Conservation (phyloP, 2,113 vertebrate genomes). For the Alectura lathami region DNA sequence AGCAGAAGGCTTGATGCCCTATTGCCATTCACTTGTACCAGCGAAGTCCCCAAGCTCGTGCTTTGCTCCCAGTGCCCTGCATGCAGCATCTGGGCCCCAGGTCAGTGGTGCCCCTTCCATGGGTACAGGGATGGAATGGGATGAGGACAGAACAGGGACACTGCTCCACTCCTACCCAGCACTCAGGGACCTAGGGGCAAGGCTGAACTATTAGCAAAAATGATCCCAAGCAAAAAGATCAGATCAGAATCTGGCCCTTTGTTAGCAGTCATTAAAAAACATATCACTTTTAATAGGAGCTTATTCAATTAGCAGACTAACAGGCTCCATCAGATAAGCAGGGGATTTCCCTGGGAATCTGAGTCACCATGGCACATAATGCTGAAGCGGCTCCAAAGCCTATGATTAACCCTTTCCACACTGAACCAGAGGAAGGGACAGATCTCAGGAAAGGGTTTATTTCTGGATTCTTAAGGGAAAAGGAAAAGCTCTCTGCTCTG, state of each 20-base stretch:
- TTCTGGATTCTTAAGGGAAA: neutral
- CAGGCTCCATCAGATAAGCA: constrained; percentile 60
- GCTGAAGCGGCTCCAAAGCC: neutral
- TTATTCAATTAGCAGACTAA: constrained; percentile 70
- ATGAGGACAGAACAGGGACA: too few relatives aligned
- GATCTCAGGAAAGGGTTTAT: neutral
- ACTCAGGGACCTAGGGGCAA: neutral
- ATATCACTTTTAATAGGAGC: constrained; percentile 54
- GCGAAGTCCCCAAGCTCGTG: neutral
- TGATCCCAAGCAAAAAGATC: neutral
- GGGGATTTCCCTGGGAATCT: constrained; percentile 45
- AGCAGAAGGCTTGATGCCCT: neutral
- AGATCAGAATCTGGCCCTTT: constrained; percentile 43
- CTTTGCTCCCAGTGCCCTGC: fast-evolving
- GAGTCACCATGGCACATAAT: constrained; percentile 3
- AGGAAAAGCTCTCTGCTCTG: neutral
- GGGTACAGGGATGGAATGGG: too few relatives aligned
- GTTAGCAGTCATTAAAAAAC: constrained; percentile 64
- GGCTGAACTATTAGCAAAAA: neutral
- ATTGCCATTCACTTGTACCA: neutral
- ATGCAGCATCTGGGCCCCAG: too few relatives aligned
- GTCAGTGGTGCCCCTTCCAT: too few relatives aligned
- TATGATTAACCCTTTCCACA: constrained; percentile 14
- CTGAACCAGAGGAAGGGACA: neutral
- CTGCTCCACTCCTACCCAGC: neutral